Evolutionary conservation across 2,888 invertebrate species (phyloP).

Genomic region (Leptogaster cylindrica): DNA sequence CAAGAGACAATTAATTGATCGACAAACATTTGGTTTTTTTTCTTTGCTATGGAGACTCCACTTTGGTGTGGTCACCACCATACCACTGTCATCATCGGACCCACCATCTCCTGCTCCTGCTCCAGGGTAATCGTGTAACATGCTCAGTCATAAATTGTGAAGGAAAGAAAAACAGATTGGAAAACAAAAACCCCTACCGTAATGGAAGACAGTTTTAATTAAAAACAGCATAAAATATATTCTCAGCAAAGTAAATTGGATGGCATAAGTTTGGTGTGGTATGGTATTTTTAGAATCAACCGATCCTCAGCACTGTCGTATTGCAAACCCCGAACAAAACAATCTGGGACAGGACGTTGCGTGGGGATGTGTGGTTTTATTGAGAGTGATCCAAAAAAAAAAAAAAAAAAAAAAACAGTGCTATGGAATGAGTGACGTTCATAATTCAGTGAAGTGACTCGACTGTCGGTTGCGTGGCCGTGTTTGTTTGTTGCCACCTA

Average conservation of each 20-base stretch:
- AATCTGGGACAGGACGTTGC: too few relatives aligned
- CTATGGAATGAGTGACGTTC: conserved; percentile 42
- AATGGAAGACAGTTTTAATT: conserved; percentile 46
- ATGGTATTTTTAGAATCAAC: conserved; percentile 34
- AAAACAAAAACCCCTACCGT: conserved; percentile 33
- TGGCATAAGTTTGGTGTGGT: conserved; percentile 28
- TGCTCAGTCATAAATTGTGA: conserved; percentile 15
- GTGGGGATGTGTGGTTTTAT: too few relatives aligned
- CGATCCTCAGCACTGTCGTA: too few relatives aligned
- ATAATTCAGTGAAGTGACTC: conserved; percentile 43
- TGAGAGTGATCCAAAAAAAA: too few relatives aligned
- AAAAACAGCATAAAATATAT: conserved; percentile 44
- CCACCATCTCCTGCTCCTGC: not conserved
- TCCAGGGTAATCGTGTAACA: not conserved
- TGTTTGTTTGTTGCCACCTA: conserved; percentile 36
- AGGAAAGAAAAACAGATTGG: conserved; percentile 17
- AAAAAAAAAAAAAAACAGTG: too few relatives aligned
- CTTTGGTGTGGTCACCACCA: too few relatives aligned
- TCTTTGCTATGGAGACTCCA: too few relatives aligned
- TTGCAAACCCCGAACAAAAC: too few relatives aligned
- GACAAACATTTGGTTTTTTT: conserved; percentile 37
- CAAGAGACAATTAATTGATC: conserved; percentile 39
- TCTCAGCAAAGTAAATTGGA: conserved; percentile 42
- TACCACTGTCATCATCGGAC: too few relatives aligned
- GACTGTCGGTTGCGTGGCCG: conserved; percentile 35